Base-by-base conservation (phyloP, 2,888 invertebrate genomes). In the Sericinus montela region DNA sequence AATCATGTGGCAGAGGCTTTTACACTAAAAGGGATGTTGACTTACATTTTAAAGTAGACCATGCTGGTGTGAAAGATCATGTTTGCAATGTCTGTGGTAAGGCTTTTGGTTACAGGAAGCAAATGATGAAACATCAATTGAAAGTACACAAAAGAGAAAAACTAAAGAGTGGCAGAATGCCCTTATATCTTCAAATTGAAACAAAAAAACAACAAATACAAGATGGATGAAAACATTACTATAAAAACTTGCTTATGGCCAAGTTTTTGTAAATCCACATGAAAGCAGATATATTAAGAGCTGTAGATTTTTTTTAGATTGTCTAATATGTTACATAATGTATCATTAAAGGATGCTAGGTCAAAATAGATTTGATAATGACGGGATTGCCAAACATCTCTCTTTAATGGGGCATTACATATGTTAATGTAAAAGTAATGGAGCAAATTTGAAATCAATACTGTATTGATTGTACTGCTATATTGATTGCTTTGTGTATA, bases 111-210 rank as follows among this genome's bases (percentile, higher is more conserved):
- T 80, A 82, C 49, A 62, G 82, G 6, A 86, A 82, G 52, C 84
- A 83, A 55, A 75, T 87, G 83, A 83, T 81, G 82, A 85, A 81
- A 59, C 88, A 88, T 61, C 80, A 86, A 46, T 52, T 76, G 0
- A 80, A 72, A 53, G 86, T 86, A 0, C 88, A 88, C 55, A 86
- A 88, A 45, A 67, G 87, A 46, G 72, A 77, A 23, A 88, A 88
- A 52, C 49, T 81, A 1, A 70, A 62, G 47, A 72, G 72, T 55
- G 87, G 88, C 0, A 66, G 80, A 53, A 72, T 71, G 63, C 88
- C 88, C 1, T 48, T 85, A 38, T 87, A 87, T 60, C 68, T 86
- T 34, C 75, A 78, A 56, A 61, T 79, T 0, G 74, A 81, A 41
- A 63, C 54, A 41, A 71, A 75, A 60, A 63, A 75, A 44, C 57